These are phyloP conservation scores for Habrosyne pyritoides DNA, from an alignment of 2,888 invertebrate species.

Conservation along the genomic window DNA sequence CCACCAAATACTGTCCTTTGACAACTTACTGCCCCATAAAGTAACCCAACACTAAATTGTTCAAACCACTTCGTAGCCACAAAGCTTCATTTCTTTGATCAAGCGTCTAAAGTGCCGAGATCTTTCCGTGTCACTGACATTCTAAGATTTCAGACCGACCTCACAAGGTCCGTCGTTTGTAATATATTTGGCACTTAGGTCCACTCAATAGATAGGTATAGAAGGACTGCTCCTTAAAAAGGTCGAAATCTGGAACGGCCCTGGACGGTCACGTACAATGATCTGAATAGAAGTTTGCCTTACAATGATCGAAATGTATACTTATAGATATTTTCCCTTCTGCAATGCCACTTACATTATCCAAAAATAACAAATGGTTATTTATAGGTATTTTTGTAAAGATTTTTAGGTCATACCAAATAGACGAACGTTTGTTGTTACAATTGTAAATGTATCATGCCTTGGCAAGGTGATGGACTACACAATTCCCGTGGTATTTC, in stretches of 20 bases:
- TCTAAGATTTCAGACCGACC: slow-evolving; percentile 16
- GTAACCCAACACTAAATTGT: background rate
- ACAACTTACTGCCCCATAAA: background rate
- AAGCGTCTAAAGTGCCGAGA: slow-evolving; percentile 11
- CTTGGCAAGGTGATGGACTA: too few species aligned
- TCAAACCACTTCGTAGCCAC: background rate
- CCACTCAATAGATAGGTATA: background rate
- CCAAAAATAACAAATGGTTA: too few species aligned
- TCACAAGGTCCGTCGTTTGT: background rate
- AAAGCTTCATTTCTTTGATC: background rate
- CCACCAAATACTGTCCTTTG: background rate
- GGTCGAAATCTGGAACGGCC: too few species aligned
- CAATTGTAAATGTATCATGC: too few species aligned
- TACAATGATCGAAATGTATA: too few species aligned
- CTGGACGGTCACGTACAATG: too few species aligned
- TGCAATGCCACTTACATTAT: too few species aligned
- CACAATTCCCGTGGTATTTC: too few species aligned
- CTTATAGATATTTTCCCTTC: too few species aligned
- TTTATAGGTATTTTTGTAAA: background rate
- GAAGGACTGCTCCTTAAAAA: background rate
- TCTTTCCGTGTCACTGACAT: slow-evolving; percentile 24
- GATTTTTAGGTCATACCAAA: too few species aligned
- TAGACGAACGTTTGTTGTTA: too few species aligned
- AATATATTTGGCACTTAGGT: background rate
- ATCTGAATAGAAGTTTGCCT: too few species aligned